A percentile compares a stretch with the other conserved stretches of the same genome.
Conservation (phyloP, 2,797 vertebrate species). For the Thalassophryne amazonica region DNA sequence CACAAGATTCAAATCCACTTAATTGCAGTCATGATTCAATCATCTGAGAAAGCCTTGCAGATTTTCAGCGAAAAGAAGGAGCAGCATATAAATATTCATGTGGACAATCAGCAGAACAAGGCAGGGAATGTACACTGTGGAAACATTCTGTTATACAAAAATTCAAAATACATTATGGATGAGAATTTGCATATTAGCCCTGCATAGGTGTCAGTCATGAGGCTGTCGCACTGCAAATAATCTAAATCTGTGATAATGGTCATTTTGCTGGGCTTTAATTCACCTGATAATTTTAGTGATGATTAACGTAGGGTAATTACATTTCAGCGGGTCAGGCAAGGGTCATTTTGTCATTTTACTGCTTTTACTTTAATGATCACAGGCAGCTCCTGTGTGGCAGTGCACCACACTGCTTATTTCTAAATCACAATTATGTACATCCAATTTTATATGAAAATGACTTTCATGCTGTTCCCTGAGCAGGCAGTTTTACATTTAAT, state of each 20-base stretch:
- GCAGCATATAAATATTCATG: constrained; percentile 57
- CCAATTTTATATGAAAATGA: too few relatives aligned
- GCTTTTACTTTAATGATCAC: too few relatives aligned
- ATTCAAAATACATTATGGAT: constrained; percentile 35
- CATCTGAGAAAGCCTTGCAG: constrained; percentile 37
- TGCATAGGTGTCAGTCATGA: background rate
- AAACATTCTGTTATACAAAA: constrained; percentile 4
- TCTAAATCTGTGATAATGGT: background rate
- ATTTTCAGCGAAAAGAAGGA: constrained; percentile 23
- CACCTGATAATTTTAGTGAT: background rate
- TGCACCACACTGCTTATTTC: too few relatives aligned
- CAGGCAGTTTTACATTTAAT: too few relatives aligned
- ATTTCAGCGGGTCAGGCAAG: too few relatives aligned
- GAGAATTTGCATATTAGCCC: constrained; percentile 7
- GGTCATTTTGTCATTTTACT: too few relatives aligned
- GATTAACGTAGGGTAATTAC: too few relatives aligned
- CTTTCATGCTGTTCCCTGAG: too few relatives aligned
- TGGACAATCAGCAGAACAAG: constrained; percentile 22
- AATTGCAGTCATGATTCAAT: constrained; percentile 64
- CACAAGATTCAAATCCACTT: constrained; percentile 57
- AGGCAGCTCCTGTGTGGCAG: too few relatives aligned
- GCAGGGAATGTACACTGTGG: background rate
- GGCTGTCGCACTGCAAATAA: background rate
- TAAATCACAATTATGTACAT: too few relatives aligned
- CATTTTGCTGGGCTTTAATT: background rate